Evolutionary conservation across 2,113 vertebrate species (phyloP), one percentile per base, ranked within the genome.

Genomic region (Aphyosemion australe): DNA sequence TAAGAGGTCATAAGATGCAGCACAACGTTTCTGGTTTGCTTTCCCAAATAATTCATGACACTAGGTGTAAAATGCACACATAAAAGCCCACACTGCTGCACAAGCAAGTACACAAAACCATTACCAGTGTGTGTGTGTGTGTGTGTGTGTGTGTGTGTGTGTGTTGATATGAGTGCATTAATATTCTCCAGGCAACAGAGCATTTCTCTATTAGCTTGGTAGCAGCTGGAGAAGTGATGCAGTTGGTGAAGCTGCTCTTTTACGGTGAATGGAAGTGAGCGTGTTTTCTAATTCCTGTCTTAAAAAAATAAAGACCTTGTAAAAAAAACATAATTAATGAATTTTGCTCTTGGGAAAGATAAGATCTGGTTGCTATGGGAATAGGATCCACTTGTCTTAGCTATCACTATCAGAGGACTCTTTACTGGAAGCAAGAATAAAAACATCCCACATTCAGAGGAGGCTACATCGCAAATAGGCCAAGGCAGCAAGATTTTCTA

Each of bases 341-440:
- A 90, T 87, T 84, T 78, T 56, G 71, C 86, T 91, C 78, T 73
- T 68, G 81, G 79, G 84, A 79, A 87, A 88, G 86, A 89, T 83
- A 74, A 83, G 68, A 79, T 84, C 74, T 82, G 79, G 89, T 90
- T 91, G 86, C 87, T 88, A 91, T 91, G 88, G 89, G 82, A 89
- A 91, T 90, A 84, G 72, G 74, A 87, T 80, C 78, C 62, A 76
- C 80, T 83, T 81, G 82, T 88, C 84, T 85, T 82, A 79, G 70
- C 85, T 83, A 78, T 70, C 81, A 79, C 62, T 74, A 86, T 81
- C 78, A 78, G 67, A 80, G 64, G 71, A 61, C 72, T 84, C 61
- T 78, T 82, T 83, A 12, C 69, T 50, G 68, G 51, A 42, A 61
- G 69, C 54, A 74, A 76, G 7, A 19, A 19, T 8, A 72, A 76